Percentiles rank a stretch among this genome's conserved stretches.
Conservation (phyloP, 2,797 vertebrate species). For the Amblyopsis hoosieri region DNA sequence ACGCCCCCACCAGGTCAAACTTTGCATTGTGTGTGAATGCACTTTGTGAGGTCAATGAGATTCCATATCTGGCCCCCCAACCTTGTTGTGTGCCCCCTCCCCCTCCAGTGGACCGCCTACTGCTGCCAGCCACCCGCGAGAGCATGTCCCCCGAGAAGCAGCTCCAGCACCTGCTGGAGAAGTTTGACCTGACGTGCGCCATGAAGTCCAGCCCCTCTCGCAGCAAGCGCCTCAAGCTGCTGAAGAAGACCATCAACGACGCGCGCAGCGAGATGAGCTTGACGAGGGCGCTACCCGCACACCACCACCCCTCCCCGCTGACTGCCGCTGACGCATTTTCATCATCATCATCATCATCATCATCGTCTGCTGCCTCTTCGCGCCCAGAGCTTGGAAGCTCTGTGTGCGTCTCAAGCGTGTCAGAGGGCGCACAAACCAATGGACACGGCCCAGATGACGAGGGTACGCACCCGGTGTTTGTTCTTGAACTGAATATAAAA, state of each 20-base stretch:
- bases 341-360: slow-evolving; percentile 20
- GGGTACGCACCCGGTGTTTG: slow-evolving; percentile 73
- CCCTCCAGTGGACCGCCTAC: slow-evolving; percentile 87
- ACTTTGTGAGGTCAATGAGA: background rate
- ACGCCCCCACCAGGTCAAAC: too few relatives aligned
- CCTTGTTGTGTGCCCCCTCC: background rate
- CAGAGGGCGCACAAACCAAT: slow-evolving; percentile 74
- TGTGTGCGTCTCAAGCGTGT: slow-evolving; percentile 30
- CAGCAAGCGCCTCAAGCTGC: slow-evolving; percentile 92
- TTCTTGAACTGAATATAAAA: background rate
- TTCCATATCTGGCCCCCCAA: background rate
- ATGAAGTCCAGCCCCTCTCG: slow-evolving; percentile 97
- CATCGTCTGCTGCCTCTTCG: slow-evolving; percentile 26
- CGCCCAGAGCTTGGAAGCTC: slow-evolving; percentile 60
- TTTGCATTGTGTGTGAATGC: too few relatives aligned
- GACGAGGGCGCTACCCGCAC: slow-evolving; percentile 77
- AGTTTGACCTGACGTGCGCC: slow-evolving; percentile 90
- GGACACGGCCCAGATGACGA: slow-evolving; percentile 85
- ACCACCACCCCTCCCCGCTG: slow-evolving; percentile 29
- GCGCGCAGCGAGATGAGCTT: slow-evolving; percentile 88
- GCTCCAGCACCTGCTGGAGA: slow-evolving; percentile 92
- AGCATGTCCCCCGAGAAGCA: slow-evolving; percentile 89
- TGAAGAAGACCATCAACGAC: slow-evolving; percentile 91
- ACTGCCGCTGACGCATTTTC: slow-evolving; percentile 25
- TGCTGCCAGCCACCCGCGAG: slow-evolving; percentile 85